Evolutionary conservation across 2,888 invertebrate genomes (phyloP).

Genomic region (Perizoma affinitatum): DNA sequence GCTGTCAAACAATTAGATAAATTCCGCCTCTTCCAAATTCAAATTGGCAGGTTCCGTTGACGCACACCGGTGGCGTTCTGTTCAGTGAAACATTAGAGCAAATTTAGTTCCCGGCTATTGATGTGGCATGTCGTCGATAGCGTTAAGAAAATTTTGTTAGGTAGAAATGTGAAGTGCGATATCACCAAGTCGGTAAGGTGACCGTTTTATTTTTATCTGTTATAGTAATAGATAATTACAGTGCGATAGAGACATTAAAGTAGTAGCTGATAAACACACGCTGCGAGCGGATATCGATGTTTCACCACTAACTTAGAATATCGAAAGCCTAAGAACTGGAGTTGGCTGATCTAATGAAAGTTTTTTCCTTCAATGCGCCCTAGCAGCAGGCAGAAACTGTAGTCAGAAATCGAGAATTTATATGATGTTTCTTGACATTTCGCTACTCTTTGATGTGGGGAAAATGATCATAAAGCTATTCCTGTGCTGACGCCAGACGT

Average conservation of each 20-base stretch:
- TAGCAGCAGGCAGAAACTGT: slow-evolving; percentile 41
- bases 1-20: slow-evolving; percentile 70
- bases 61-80: slow-evolving; percentile 69
- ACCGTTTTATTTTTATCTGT: too few relatives aligned
- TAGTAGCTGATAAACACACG: too few relatives aligned
- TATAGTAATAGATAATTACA: too few relatives aligned
- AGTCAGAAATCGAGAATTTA: slow-evolving; percentile 61
- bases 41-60: slow-evolving; percentile 76
- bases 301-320: too few relatives aligned
- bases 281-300: too few relatives aligned
- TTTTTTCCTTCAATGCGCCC: background rate
- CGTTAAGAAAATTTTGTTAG: too few relatives aligned
- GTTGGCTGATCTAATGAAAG: background rate
- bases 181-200: too few relatives aligned
- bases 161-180: too few relatives aligned
- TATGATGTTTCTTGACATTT: slow-evolving; percentile 65
- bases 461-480: slow-evolving; percentile 74
- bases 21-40: slow-evolving; percentile 49
- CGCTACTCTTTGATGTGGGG: slow-evolving; percentile 78
- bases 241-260: too few relatives aligned
- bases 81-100: slow-evolving; percentile 24
- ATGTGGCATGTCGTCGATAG: background rate
- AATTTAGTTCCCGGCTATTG: slow-evolving; percentile 5
- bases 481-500: slow-evolving; percentile 47
- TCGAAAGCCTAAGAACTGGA: too few relatives aligned